Base-by-base conservation (phyloP, 2,888 invertebrate species). In the Chymomyza amoena region DNA sequence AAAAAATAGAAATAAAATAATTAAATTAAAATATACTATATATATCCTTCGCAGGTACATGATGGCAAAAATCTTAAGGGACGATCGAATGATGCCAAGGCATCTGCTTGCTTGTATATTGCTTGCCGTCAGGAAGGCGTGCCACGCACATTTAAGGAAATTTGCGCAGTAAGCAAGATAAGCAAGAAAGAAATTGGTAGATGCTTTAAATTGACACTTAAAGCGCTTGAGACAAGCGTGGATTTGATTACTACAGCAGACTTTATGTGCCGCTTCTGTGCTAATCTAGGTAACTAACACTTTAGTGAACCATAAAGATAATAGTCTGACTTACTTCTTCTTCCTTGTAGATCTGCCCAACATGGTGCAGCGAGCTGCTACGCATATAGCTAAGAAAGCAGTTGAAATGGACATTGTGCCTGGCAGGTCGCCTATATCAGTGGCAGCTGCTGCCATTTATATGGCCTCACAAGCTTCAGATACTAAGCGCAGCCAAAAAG, bases 121-220 rank as follows among this genome's bases (percentile, higher is more conserved):
- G 99, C 99, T 0, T 99, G 99, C 89, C 93, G 99, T 2, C 99
- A 99, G 89, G 99, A 99, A 92, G 98, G 98, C 6, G 99, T 99
- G 0, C 99, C 99, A 0, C 94, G 99, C 79, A 99, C 99, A 13
- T 99, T 99, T 91, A 99, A 98, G 92, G 99, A 99, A 94, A 99
- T 99, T 73, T 99, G 99, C 92, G 99, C 99, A 0, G 98, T 99
- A 64, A 99, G 99, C 90, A 98, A 98, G 93, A 98, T 99, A 69
- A 98, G 99, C 88, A 99, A 99, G 93, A 98, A 99, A 89, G 99
- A 99, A 93, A 99, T 99, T 71, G 99, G 99, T 0, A 93, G 99
- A 78, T 99, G 99, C 91, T 99, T 99, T 92, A 99, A 99, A 90
- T 92, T 99, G 56, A 99, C 99, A 72, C 93, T 99, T 52, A 98